Conservation (phyloP, 1,140 invertebrate species). For the Copidosoma floridanum region DNA sequence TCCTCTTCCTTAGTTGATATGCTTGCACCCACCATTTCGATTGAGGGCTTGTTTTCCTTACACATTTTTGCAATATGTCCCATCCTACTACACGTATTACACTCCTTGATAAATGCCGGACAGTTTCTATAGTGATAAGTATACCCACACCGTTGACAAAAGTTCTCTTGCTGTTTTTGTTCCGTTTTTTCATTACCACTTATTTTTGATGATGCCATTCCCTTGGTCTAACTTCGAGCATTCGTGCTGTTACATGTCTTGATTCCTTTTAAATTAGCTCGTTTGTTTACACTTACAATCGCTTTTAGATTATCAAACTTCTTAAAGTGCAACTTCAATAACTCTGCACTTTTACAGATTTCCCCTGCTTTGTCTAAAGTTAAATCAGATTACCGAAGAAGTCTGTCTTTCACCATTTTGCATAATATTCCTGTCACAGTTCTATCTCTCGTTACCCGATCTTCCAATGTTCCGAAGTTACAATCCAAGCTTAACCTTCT, state of each 20-base stretch:
- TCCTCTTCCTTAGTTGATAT: background rate
- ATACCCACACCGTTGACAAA: slow-evolving; percentile 8
- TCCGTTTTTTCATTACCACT: background rate
- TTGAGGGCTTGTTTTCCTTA: background rate
- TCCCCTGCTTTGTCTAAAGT: slow-evolving; percentile 35
- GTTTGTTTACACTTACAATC: background rate
- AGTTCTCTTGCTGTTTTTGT: background rate
- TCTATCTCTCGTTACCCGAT: slow-evolving; percentile 40
- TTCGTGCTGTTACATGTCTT: background rate
- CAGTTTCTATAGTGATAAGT: background rate
- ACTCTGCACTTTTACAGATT: slow-evolving; percentile 28
- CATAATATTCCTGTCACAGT: slow-evolving; percentile 44
- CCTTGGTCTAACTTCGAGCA: background rate
- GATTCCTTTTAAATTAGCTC: background rate
- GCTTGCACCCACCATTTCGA: background rate
- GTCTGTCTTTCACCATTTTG: slow-evolving; percentile 37
- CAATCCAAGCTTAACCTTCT: slow-evolving; percentile 35
- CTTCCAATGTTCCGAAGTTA: slow-evolving; percentile 35
- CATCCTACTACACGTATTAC: slow-evolving; percentile 4
- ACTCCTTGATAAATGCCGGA: slow-evolving; percentile 7
- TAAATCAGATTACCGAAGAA: slow-evolving; percentile 39
- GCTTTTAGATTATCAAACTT: background rate
- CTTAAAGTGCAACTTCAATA: slow-evolving; percentile 13
- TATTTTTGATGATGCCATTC: background rate
- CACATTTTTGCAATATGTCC: slow-evolving; percentile 18